Conservation (phyloP, 2,888 invertebrate genomes). For the Clivina fossor region DNA sequence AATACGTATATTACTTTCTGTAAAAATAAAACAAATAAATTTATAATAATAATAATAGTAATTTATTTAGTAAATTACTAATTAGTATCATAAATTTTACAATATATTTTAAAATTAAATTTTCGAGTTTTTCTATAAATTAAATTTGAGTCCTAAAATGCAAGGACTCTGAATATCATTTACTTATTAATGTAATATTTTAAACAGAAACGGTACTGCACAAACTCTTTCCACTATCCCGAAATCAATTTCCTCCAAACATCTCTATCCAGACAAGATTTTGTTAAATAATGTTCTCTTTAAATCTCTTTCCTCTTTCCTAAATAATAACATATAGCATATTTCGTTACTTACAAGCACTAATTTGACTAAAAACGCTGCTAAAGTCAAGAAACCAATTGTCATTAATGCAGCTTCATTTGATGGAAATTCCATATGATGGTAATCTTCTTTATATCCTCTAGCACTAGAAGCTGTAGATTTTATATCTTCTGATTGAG, state of each 20-base stretch:
- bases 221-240: too few species aligned
- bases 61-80: too few species aligned
- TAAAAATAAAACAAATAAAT: constrained; percentile 44
- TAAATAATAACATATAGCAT: too few species aligned
- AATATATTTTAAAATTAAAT: constrained; percentile 5
- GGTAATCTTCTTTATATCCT: constrained; percentile 47
- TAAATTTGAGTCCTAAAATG: neutral
- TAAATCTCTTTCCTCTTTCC: too few species aligned
- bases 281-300: too few species aligned
- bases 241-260: too few species aligned
- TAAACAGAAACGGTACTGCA: too few species aligned
- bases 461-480: constrained; percentile 43
- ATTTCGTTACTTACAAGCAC: constrained; percentile 65
- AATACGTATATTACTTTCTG: constrained; percentile 70
- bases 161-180: too few species aligned
- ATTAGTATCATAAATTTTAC: neutral
- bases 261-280: too few species aligned
- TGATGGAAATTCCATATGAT: constrained; percentile 75
- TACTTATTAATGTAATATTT: too few species aligned
- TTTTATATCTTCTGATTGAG: constrained; percentile 25
- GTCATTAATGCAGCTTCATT: constrained; percentile 80
- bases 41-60: too few species aligned
- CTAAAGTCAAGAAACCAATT: constrained; percentile 82
- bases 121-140: neutral
- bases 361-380: constrained; percentile 80